Base-by-base conservation (phyloP, 2,113 vertebrate species). In the Sapajus apella region DNA sequence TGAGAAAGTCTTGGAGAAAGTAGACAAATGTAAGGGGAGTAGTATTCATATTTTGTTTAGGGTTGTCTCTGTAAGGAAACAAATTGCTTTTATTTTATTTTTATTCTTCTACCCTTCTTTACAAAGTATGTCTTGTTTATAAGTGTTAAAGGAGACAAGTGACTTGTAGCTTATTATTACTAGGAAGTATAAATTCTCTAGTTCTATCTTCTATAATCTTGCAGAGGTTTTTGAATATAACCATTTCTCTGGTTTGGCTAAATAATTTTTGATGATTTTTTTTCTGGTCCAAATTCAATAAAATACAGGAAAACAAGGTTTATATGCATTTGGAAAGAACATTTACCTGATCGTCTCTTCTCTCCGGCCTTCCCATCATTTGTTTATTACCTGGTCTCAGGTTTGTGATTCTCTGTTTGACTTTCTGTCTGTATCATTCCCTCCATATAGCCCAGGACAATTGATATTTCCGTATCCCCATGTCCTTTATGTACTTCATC, bases 271-370 rank as follows among this genome's bases (percentile, higher is more conserved):
- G 3, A 55, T 83, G 37, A 76, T 75, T 77, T 14, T 93, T 35
- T 40, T 92, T 79, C 32, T 75, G 16, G 25, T 55, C 45, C 8
- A 80, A 55, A 91, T 55, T 55, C 4, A 10, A 35, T 77, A 23
- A 94, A 93, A 86, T 52, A 68, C 7, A 90, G 43, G 27, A 76
- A 97, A 96, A 55, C 12, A n/a, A 87, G 75, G 27, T 73, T 45
- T 3, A n/a, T 2, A 75, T 18, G 27, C 40, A 23, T 79, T 64
- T 93, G 40, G 47, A 87, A 80, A 55, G 89, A 83, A 4, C n/a
- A 5, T 55, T 52, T 43, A 25, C 14, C 45, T 61, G 23, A 27
- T 64, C 4, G 52, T 93, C 10, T 72, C 21, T 40, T 85, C n/a
- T 79, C 14, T 27, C 8, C 72, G 25, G 25, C 45, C 18, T 81